Conservation (phyloP, 2,113 vertebrate genomes). For the Rostratula benghalensis region DNA sequence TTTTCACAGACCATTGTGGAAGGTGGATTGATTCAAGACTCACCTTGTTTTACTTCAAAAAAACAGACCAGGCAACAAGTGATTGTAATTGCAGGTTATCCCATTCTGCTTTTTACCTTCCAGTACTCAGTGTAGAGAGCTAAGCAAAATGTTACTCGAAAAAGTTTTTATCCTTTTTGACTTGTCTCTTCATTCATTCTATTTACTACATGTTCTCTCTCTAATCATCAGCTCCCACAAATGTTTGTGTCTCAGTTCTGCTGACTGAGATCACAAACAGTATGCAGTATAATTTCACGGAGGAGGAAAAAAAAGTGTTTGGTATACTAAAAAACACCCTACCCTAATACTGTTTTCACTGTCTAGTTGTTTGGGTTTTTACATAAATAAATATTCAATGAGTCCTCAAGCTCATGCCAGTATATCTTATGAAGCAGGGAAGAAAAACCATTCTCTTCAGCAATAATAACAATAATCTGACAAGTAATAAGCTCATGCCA, state of each 20-base stretch:
- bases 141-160: background rate
- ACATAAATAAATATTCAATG: slow-evolving; percentile 25
- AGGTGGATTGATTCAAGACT: background rate
- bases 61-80: background rate
- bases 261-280: slow-evolving; percentile 24
- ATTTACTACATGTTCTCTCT: background rate
- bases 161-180: background rate
- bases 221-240: slow-evolving; percentile 17
- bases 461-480: background rate
- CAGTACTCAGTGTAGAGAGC: background rate
- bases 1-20: background rate
- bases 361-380: background rate
- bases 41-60: background rate
- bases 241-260: slow-evolving; percentile 11
- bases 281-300: background rate
- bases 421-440: background rate
- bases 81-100: background rate
- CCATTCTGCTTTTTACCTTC: background rate
- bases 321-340: background rate
- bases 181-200: background rate
- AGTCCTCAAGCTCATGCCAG: background rate
- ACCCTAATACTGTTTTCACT: background rate
- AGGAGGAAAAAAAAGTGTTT: background rate
- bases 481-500: background rate
- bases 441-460: background rate